Conservation (phyloP, 2,113 vertebrate genomes). For the Rallus limicola region DNA sequence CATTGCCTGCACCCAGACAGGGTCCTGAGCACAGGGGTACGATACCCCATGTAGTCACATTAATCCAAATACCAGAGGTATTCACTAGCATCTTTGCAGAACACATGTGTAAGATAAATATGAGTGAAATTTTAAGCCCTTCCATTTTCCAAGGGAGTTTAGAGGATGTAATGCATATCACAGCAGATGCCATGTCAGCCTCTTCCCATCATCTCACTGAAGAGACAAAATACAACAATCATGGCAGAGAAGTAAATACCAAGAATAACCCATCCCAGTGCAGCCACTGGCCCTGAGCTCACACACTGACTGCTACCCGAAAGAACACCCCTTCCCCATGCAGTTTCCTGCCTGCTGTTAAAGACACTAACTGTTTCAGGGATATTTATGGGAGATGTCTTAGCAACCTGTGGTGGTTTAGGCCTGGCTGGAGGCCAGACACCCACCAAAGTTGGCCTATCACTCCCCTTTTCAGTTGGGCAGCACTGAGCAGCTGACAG, state of each 20-base stretch:
- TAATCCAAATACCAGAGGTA: background rate
- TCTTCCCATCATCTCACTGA: background rate
- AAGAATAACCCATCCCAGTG: background rate
- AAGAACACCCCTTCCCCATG: background rate
- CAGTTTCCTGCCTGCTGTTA: background rate
- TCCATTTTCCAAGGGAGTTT: background rate
- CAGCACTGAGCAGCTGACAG: background rate
- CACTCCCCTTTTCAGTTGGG: no score
- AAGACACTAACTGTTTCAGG: background rate
- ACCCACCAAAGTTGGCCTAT: no score
- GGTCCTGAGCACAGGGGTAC: background rate
- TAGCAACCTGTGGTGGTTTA: background rate
- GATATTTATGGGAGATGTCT: background rate
- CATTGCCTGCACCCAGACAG: rapidly evolving
- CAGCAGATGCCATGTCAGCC: background rate
- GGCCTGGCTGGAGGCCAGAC: no score
- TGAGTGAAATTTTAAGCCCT: background rate
- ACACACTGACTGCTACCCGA: background rate
- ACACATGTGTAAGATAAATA: background rate
- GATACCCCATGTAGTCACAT: background rate
- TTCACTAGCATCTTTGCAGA: background rate
- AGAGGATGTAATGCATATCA: background rate
- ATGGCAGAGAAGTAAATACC: background rate
- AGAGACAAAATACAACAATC: background rate
- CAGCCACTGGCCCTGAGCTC: background rate